Evolutionary conservation across 2,888 invertebrate species (phyloP).

Genomic region (Minunthozetes semirufus): DNA sequence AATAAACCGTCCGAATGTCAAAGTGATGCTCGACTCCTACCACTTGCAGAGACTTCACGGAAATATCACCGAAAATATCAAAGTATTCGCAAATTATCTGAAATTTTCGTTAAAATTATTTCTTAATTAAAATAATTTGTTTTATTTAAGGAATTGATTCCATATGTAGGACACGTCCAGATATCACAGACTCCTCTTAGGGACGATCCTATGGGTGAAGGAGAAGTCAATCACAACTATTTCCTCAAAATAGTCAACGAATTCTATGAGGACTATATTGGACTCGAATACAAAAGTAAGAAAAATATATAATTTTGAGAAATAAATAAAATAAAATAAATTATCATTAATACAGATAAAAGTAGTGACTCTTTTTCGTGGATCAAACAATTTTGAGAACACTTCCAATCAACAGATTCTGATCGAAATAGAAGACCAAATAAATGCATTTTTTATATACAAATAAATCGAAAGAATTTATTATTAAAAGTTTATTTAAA

Average conservation of each 20-base stretch:
- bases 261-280: conserved; percentile 34
- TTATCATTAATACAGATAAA: background rate
- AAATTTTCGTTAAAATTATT: background rate
- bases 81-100: conserved; percentile 22
- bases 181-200: conserved; percentile 37
- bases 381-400: conserved; percentile 20
- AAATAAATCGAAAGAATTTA: no score
- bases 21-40: conserved; percentile 35
- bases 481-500: no score
- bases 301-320: background rate
- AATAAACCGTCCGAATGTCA: conserved; percentile 31
- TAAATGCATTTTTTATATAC: no score
- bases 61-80: conserved; percentile 31
- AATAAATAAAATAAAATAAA: background rate
- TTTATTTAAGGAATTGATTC: conserved; percentile 8
- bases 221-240: conserved; percentile 37
- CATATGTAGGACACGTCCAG: conserved; percentile 37
- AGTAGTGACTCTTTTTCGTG: conserved; percentile 1
- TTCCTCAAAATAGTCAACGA: conserved; percentile 15
- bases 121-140: background rate
- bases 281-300: conserved; percentile 37
- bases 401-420: no score
- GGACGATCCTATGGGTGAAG: conserved; percentile 35
- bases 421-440: no score
- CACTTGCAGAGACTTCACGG: conserved; percentile 37